Evolutionary conservation across 2,888 invertebrate genomes (phyloP).

Genomic region (Andrena flavipes): DNA sequence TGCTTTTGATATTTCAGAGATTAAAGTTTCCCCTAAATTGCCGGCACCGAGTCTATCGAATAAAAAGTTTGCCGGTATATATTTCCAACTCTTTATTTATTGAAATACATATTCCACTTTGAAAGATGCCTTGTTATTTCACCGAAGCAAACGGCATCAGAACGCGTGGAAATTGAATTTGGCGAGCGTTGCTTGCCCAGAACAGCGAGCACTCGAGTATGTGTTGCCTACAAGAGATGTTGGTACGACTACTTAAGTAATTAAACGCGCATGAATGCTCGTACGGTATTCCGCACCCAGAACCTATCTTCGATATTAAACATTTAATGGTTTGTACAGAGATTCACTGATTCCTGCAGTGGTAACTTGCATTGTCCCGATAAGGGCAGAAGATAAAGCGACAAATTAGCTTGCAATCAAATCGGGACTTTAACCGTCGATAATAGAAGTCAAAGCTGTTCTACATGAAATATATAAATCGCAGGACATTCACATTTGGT

Average conservation of each 20-base stretch:
- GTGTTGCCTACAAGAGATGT: slow-evolving; percentile 30
- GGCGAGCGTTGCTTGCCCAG: slow-evolving; percentile 40
- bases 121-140: not conserved
- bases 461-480: too few relatives aligned
- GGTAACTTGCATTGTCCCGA: not conserved
- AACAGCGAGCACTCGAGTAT: slow-evolving; percentile 24
- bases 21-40: not conserved
- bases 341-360: not conserved
- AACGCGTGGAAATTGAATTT: slow-evolving; percentile 42
- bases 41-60: too few relatives aligned
- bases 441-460: too few relatives aligned
- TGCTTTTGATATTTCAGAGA: not conserved
- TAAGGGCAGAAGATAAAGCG: not conserved
- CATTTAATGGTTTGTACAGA: slow-evolving; percentile 13
- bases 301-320: slow-evolving; percentile 21
- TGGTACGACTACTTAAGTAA: slow-evolving; percentile 47
- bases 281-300: slow-evolving; percentile 48
- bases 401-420: not conserved
- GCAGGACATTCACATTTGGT: too few relatives aligned
- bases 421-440: not conserved
- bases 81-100: too few relatives aligned
- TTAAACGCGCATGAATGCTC: slow-evolving; percentile 57
- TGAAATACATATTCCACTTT: not conserved
- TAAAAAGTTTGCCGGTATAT: too few relatives aligned
- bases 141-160: not conserved